Percentiles rank a stretch among this genome's conserved stretches.
Conservation (phyloP, 2,113 vertebrate species). For the Poeciliopsis prolifica region DNA sequence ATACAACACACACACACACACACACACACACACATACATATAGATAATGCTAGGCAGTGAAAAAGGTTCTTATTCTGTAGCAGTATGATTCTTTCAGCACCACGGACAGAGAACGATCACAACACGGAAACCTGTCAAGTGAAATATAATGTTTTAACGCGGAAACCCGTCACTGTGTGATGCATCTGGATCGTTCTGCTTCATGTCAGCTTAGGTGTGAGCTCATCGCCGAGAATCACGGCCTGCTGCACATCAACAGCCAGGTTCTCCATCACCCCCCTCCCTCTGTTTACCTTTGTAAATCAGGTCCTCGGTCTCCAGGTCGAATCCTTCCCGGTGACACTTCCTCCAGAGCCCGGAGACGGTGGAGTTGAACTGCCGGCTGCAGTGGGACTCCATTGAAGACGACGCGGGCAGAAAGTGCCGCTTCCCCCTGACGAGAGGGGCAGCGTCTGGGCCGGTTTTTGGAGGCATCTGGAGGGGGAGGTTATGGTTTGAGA, state of each 20-base stretch:
- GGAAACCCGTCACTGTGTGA: not conserved
- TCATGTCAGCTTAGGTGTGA: conserved; percentile 40
- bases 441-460: conserved; percentile 60
- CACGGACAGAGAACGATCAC: conserved; percentile 53
- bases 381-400: conserved; percentile 88
- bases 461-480: conserved; percentile 84
- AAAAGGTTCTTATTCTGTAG: not conserved
- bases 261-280: conserved; percentile 1
- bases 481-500: conserved; percentile 88
- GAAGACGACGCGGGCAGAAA: conserved; percentile 76
- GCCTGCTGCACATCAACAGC: conserved; percentile 45
- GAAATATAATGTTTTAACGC: not conserved
- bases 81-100: conserved; percentile 46
- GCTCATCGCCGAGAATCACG: conserved; percentile 54
- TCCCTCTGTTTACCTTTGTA: conserved; percentile 82
- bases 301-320: conserved; percentile 89
- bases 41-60: not conserved
- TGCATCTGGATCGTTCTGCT: not conserved
- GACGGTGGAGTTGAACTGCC: conserved; percentile 89
- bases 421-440: conserved; percentile 74
- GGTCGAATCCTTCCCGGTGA: conserved; percentile 88
- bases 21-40: too few species aligned
- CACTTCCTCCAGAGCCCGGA: conserved; percentile 90
- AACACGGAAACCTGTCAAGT: not conserved
- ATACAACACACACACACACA: too few species aligned